Evolutionary conservation across 1,140 invertebrate species (phyloP).

Genomic region (Cydia amplana): DNA sequence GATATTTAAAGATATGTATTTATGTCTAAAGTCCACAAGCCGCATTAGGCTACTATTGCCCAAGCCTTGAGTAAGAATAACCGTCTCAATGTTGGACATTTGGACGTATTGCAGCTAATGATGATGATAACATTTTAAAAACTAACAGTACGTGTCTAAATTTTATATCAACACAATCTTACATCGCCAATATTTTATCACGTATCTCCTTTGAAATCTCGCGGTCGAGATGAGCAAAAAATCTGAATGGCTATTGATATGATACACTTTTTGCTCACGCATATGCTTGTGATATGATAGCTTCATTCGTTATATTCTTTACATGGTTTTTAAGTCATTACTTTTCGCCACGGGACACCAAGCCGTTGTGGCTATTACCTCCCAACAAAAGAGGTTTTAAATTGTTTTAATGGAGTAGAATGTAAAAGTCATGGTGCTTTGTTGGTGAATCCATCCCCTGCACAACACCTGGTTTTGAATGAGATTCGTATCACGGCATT

Average conservation of each 20-base stretch:
- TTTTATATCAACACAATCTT: neutral
- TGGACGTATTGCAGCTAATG: too few relatives aligned
- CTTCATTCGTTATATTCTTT: slow-evolving; percentile 68
- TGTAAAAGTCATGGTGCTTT: slow-evolving; percentile 67
- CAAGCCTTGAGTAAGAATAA: too few relatives aligned
- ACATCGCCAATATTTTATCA: neutral
- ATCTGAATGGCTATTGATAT: slow-evolving; percentile 32
- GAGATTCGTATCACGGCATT: slow-evolving; percentile 61
- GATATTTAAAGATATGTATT: too few relatives aligned
- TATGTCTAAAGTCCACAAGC: too few relatives aligned
- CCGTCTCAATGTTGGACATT: too few relatives aligned
- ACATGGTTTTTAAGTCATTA: slow-evolving; percentile 67
- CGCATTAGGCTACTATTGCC: too few relatives aligned
- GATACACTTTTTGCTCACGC: slow-evolving; percentile 53
- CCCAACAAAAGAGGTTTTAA: slow-evolving; percentile 65
- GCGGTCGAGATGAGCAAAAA: slow-evolving; percentile 30
- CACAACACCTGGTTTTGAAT: slow-evolving; percentile 59
- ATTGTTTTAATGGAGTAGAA: slow-evolving; percentile 75
- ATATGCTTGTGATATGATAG: slow-evolving; percentile 71
- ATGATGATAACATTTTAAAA: too few relatives aligned
- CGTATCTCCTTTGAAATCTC: neutral
- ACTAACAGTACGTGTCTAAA: too few relatives aligned
- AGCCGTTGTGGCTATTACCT: slow-evolving; percentile 57
- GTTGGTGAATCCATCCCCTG: slow-evolving; percentile 57
- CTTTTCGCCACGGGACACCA: slow-evolving; percentile 65